phyloP scores from a whole-genome alignment of 2,797 vertebrate species.

The Notolabrus celidotus region DNA sequence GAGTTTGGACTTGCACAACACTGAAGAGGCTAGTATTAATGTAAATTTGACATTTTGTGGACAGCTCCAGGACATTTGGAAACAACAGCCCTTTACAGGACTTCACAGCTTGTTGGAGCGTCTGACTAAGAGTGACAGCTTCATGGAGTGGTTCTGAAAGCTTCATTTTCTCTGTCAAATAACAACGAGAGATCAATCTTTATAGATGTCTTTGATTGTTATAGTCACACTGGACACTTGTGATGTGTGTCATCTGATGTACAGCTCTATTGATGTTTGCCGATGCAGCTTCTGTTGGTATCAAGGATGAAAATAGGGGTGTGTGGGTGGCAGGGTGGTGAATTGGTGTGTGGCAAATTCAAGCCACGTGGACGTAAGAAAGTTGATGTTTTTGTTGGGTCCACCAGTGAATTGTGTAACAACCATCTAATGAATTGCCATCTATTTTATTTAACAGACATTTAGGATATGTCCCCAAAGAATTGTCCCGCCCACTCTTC shows the following conservation, averaged over 20 bases:
- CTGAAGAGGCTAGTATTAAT: background rate
- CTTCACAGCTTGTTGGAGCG: background rate
- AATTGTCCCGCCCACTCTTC: too few relatives aligned
- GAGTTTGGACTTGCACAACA: too few relatives aligned
- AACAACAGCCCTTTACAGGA: background rate
- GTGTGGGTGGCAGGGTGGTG: background rate
- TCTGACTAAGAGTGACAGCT: background rate
- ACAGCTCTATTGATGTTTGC: background rate
- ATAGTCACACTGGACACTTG: background rate
- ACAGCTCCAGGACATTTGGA: background rate
- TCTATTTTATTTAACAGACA: too few relatives aligned
- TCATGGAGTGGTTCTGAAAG: background rate
- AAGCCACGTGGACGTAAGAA: background rate
- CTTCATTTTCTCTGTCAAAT: constrained; percentile 2
- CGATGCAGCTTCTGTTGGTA: background rate
- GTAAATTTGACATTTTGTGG: background rate
- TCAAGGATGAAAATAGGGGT: background rate
- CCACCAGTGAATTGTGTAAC: too few relatives aligned
- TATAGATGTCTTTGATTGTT: background rate
- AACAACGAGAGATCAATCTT: background rate
- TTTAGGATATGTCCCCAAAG: too few relatives aligned
- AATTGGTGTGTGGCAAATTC: background rate
- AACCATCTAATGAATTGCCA: background rate
- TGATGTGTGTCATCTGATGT: background rate
- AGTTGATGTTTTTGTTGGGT: too few relatives aligned